Base-by-base conservation (phyloP, 2,888 invertebrate genomes). In the Scaptomyza caliginosa region DNA sequence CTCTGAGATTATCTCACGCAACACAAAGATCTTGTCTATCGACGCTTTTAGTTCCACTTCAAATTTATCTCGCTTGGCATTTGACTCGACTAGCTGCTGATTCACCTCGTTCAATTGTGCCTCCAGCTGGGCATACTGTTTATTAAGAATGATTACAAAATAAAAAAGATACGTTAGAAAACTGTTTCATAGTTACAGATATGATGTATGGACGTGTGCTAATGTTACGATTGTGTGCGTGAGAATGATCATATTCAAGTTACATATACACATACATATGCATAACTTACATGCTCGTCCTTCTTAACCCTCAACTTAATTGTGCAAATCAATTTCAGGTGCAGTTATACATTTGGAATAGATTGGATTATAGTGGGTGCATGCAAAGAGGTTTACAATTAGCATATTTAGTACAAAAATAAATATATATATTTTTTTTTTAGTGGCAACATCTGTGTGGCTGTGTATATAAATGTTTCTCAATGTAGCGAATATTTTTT, bases 71-170 rank as follows among this genome's bases (percentile, higher is more conserved):
- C 94, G 94, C 66, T 94, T 93, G 0, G 92, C 90, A 76, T 94
- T 94, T 1, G 94, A 90, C 7, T 94, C 94, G 1, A 92, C 89
- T 67, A 95, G 93, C 49, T 93, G 91, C 69, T 93, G 92, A 43
- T 93, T 93, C 91, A 95, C 93, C 64, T 96, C 95, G 26, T 94
- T 93, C 43, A 96, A 92, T 91, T 97, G 96, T 2, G 93, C 92
- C 91, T 96, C 96, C 71, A 97, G 91, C 52, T 95, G 94, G 88
- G 96, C 96, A 50, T 96, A 95, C 97, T 97, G 64, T 38, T 8
- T 6, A 26, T 11, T 55, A 17, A 13, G 39, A 38, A 52, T 28
- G 48, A 50, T 24, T 4, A 24, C 5, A 34, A 3, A 13, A 24
- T 4, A 34, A 3, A 13, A 34, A 3, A 19, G 7, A 51, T 49